Evolutionary conservation across 2,797 vertebrate genomes (phyloP), one percentile per base, ranked within the genome.

Genomic region (Melanotaenia maccullochi): DNA sequence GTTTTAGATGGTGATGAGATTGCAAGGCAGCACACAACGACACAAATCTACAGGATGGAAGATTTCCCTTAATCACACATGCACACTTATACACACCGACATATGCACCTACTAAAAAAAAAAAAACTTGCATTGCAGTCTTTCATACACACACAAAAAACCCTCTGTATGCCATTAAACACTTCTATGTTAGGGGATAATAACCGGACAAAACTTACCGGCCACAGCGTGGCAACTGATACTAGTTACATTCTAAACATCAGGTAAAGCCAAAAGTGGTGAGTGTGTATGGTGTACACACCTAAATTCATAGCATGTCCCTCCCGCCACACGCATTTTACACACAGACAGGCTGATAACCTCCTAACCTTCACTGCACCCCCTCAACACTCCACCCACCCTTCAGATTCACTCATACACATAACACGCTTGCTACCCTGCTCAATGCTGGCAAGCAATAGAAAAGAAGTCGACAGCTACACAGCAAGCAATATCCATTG

Each of bases 1-100:
- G 93, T 95, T 95, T 95, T 93, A 94, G 95, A 96, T 93, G 94
- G 95, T 93, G 94, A 92, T 88, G 87, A 89, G 88, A 84, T 85
- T 86, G 73, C 85, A 88, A 81, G 87, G 82, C 75, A 79, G 83
- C 84, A 73, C 85, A 82, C 76, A 79, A 69, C 83, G 81, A 82
- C 85, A 86, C 82, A 86, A 76, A 85, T 80, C 74, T 86, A 57
- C 66, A 85, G 73, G 78, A 89, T 66, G 65, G 79, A 68, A 65
- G 64, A 76, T 56, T 77, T 65, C 68, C 71, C 28, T 8, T 18
- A 1, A 49, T 49, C 20, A 22, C 44, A n/a, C 44, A 6, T 71
- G 59, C 74, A 55, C 81, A 30, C 47, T 33, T 54, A 59, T 32
- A 68, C 71, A 68, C 63, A 14, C 55, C 9, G 40, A 54, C 18